Percentiles rank a stretch among this genome's conserved stretches.
Conservation (phyloP, 2,113 vertebrate genomes). For the Jaculus jaculus region DNA sequence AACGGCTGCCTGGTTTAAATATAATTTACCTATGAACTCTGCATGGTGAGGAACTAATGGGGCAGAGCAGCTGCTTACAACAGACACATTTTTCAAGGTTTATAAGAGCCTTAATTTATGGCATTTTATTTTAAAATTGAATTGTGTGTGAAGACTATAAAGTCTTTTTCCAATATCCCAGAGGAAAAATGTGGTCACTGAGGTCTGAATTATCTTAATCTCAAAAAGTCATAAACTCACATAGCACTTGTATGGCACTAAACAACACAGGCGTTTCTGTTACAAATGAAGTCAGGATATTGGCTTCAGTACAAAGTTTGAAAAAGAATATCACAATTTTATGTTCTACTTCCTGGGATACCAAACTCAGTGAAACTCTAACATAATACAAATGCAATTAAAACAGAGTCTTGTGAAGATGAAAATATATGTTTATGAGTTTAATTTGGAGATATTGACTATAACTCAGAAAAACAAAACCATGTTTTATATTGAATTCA, state of each 20-base stretch:
- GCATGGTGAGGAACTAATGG: slow-evolving; percentile 22
- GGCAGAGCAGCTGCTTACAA: slow-evolving; percentile 36
- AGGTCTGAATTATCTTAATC: slow-evolving; percentile 73
- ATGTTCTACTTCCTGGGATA: slow-evolving; percentile 29
- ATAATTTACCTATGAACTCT: slow-evolving; percentile 6
- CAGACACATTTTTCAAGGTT: slow-evolving; percentile 49
- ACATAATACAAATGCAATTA: background rate
- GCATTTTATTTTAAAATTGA: slow-evolving; percentile 68
- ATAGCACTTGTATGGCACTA: background rate
- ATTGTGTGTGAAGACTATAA: slow-evolving; percentile 53
- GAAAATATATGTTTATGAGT: slow-evolving; percentile 13
- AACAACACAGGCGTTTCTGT: slow-evolving; percentile 44
- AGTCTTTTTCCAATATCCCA: slow-evolving; percentile 54
- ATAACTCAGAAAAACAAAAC: slow-evolving; percentile 22
- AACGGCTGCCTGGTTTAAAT: slow-evolving; percentile 10
- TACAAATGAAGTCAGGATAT: slow-evolving; percentile 49
- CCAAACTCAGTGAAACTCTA: slow-evolving; percentile 9
- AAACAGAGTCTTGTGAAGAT: slow-evolving; percentile 29
- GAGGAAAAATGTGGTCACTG: slow-evolving; percentile 56
- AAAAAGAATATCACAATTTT: slow-evolving; percentile 46
- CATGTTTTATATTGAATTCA: background rate
- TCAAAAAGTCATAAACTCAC: slow-evolving; percentile 57
- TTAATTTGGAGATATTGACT: slow-evolving; percentile 10
- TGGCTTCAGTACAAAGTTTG: slow-evolving; percentile 19
- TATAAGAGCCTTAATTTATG: slow-evolving; percentile 58